Evolutionary conservation across 2,113 vertebrate genomes (phyloP).

Genomic region (Seriola rivoliana): DNA sequence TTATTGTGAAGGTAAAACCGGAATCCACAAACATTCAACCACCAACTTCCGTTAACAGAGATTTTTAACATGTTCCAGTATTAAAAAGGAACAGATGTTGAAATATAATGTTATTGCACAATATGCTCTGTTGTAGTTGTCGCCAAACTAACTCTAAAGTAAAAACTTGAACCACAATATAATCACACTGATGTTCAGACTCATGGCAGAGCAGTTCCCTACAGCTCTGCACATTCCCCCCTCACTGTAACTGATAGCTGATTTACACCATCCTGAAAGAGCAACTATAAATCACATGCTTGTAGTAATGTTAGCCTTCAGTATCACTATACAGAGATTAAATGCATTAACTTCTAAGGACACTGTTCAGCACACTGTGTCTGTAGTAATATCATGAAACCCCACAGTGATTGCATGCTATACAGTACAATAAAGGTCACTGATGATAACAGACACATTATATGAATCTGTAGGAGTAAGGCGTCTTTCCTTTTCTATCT

Average conservation of each 20-base stretch:
- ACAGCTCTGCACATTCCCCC: constrained; percentile 3
- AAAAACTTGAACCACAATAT: background rate
- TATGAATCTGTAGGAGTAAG: background rate
- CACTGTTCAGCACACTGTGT: background rate
- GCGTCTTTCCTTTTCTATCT: background rate
- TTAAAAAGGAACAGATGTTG: constrained; percentile 9
- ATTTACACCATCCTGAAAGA: background rate
- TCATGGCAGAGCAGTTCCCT: background rate
- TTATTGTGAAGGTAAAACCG: constrained; percentile 56
- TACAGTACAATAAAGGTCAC: background rate
- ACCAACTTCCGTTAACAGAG: background rate
- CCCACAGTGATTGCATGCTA: background rate
- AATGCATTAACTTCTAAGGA: constrained; percentile 1
- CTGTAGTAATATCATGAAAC: background rate
- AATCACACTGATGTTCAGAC: background rate
- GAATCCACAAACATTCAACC: background rate
- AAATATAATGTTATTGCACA: constrained; percentile 1
- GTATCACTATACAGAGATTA: background rate
- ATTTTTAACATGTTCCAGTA: background rate
- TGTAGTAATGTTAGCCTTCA: background rate
- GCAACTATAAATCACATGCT: constrained; percentile 5
- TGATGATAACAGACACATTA: background rate
- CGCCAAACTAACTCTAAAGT: background rate
- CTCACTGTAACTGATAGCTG: background rate
- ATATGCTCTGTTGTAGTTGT: background rate